These are phyloP conservation scores for Hyaena hyaena DNA, from an alignment of 2,113 vertebrate genomes.

Conservation along the genomic window DNA sequence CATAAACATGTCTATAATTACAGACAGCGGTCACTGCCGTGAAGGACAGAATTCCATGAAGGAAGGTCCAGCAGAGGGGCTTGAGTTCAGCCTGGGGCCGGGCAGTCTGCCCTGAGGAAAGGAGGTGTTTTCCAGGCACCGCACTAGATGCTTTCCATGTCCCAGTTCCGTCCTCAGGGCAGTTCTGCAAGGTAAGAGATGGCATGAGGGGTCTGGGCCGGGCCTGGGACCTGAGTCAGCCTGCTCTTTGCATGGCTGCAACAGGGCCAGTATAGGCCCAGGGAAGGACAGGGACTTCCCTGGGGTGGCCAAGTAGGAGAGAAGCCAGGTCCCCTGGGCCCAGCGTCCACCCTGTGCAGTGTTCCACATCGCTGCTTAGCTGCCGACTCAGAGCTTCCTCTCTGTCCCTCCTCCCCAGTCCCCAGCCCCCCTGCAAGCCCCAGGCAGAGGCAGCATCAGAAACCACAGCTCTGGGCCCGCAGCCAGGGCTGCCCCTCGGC, in stretches of 20 bases:
- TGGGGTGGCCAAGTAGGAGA: background rate
- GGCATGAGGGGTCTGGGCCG: background rate
- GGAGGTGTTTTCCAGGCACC: background rate
- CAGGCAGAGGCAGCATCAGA: background rate
- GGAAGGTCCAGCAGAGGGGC: background rate
- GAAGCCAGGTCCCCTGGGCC: background rate
- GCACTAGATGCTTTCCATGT: accelerated
- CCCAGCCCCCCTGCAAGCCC: background rate
- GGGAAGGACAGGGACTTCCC: background rate
- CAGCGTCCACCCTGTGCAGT: background rate
- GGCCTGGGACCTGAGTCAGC: accelerated
- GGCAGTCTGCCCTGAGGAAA: accelerated
- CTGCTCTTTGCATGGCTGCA: background rate
- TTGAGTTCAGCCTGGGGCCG: background rate
- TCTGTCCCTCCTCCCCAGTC: background rate
- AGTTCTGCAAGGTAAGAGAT: background rate
- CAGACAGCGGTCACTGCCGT: background rate
- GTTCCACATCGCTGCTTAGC: background rate
- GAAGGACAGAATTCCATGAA: background rate
- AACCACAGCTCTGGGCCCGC: conserved; percentile 47
- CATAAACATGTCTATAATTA: background rate
- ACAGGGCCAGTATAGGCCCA: background rate
- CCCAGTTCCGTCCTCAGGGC: background rate
- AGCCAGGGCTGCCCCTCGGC: background rate
- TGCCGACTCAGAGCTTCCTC: background rate